These are phyloP conservation scores for Cryptophagus acutangulus DNA, from an alignment of 2,888 invertebrate species.

Conservation along the genomic window DNA sequence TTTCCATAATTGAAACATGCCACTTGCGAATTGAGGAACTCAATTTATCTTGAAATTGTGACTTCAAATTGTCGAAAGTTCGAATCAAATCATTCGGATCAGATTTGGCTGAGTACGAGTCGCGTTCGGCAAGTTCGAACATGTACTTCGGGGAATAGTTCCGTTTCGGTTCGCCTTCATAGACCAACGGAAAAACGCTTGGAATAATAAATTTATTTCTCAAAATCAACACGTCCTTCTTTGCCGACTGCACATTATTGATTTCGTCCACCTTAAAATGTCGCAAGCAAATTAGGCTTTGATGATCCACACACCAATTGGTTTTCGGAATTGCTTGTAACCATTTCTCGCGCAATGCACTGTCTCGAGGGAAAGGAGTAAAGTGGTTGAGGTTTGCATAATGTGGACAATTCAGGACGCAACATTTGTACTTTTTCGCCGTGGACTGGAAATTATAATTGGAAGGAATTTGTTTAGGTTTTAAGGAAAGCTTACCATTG, in stretches of 20 bases:
- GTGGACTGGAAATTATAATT: background rate
- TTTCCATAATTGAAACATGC: background rate
- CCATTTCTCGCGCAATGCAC: conserved; percentile 5
- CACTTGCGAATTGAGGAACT: conserved; percentile 3
- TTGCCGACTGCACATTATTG: background rate
- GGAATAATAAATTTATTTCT: conserved; percentile 3
- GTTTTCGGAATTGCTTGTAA: conserved; percentile 11
- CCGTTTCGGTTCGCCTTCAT: no score
- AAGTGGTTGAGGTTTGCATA: background rate
- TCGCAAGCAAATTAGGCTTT: conserved; percentile 10
- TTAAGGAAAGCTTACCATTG: no score
- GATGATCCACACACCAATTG: conserved; percentile 14
- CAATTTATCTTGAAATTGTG: conserved; percentile 8
- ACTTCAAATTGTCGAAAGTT: conserved; percentile 8
- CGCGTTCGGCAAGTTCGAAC: conserved; percentile 10
- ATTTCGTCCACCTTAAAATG: conserved; percentile 6
- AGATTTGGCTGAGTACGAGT: conserved; percentile 14
- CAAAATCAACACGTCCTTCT: no score
- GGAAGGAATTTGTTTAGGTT: no score
- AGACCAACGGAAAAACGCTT: conserved; percentile 7
- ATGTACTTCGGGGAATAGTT: conserved; percentile 10
- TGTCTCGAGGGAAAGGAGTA: background rate
- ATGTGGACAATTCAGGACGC: background rate
- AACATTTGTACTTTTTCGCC: background rate
- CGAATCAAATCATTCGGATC: conserved; percentile 16